phyloP scores from a whole-genome alignment of 2,113 vertebrate species.

The Ranitomeya imitator region DNA sequence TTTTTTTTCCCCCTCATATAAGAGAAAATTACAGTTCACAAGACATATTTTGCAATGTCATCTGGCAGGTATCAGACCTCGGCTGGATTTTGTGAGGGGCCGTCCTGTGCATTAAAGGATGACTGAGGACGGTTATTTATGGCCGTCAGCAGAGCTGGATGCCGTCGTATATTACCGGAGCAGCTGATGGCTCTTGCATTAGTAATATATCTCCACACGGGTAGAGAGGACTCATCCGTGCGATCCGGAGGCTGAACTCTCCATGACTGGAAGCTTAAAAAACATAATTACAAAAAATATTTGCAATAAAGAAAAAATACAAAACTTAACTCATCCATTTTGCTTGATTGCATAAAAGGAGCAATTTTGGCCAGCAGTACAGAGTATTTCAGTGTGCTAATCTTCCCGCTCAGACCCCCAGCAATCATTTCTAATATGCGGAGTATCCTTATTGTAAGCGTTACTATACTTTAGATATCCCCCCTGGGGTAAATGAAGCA shows the following conservation, averaged over 20 bases:
- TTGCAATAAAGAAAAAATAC: too few relatives aligned
- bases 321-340: too few relatives aligned
- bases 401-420: too few relatives aligned
- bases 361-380: too few relatives aligned
- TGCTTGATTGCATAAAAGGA: too few relatives aligned
- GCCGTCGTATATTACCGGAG: not conserved
- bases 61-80: slow-evolving; percentile 18
- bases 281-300: not conserved
- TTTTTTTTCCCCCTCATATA: slow-evolving; percentile 32
- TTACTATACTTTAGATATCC: too few relatives aligned
- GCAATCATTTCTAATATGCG: too few relatives aligned
- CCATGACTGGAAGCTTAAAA: not conserved
- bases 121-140: slow-evolving; percentile 26
- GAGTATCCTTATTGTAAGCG: too few relatives aligned
- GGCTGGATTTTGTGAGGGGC: slow-evolving; percentile 8
- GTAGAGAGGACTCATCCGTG: slow-evolving; percentile 6
- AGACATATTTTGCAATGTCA: slow-evolving; percentile 41
- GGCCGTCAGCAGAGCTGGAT: not conserved
- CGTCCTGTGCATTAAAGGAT: not conserved
- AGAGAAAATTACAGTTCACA: slow-evolving; percentile 40
- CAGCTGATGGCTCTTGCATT: slow-evolving; percentile 10
- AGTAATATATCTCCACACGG: not conserved
- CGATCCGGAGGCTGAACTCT: too few relatives aligned
- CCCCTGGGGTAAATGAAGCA: too few relatives aligned
- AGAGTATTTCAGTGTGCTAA: too few relatives aligned